Evolutionary conservation across 2,113 vertebrate species (phyloP).

Genomic region (Dasypus novemcinctus): DNA sequence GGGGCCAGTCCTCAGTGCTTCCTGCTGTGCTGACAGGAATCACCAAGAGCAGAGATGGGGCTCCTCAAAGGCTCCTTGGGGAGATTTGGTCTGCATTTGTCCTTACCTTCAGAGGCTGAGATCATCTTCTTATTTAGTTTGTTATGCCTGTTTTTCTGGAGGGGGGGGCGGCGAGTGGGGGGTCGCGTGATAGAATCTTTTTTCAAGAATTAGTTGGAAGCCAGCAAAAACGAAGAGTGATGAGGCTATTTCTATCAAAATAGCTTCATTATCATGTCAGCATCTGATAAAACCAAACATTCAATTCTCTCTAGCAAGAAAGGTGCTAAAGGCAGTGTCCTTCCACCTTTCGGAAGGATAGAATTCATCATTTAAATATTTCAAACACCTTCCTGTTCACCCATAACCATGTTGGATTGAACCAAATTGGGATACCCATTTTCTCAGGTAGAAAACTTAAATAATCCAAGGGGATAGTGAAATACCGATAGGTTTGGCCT

Average conservation of each 20-base stretch:
- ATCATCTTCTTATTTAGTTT: slow-evolving; percentile 70
- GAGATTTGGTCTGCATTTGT: not conserved
- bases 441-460: slow-evolving; percentile 74
- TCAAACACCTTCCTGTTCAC: slow-evolving; percentile 70
- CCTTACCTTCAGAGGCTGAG: slow-evolving; percentile 44
- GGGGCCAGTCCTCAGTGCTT: fast-evolving
- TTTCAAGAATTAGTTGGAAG: slow-evolving; percentile 85
- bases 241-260: slow-evolving; percentile 87
- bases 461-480: slow-evolving; percentile 69
- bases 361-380: slow-evolving; percentile 82
- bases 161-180: slow-evolving; percentile 20
- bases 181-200: slow-evolving; percentile 78
- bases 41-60: fast-evolving
- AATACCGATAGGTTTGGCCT: slow-evolving; percentile 22
- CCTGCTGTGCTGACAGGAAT: fast-evolving
- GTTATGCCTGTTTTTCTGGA: slow-evolving; percentile 50
- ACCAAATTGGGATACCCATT: slow-evolving; percentile 62
- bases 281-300: slow-evolving; percentile 87
- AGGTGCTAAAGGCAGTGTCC: slow-evolving; percentile 83
- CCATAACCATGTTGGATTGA: slow-evolving; percentile 70
- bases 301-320: slow-evolving; percentile 82
- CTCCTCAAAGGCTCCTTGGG: not conserved
- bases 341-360: slow-evolving; percentile 81
- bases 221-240: slow-evolving; percentile 87
- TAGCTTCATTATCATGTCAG: slow-evolving; percentile 85